Evolutionary conservation across 2,797 vertebrate genomes (phyloP).

Genomic region (Hirundo rustica): DNA sequence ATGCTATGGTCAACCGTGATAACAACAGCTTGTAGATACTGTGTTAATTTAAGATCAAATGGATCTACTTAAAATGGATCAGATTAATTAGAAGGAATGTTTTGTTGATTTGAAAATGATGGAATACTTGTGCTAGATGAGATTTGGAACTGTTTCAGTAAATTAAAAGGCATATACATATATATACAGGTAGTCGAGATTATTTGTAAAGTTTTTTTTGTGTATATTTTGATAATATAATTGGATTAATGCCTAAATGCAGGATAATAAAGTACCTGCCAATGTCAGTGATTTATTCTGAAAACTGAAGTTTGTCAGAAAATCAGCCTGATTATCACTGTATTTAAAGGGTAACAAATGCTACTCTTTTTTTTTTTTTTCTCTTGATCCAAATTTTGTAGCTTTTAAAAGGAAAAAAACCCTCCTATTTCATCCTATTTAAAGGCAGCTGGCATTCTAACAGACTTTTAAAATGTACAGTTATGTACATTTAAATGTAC

Average conservation of each 20-base stretch:
- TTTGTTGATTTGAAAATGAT: neutral
- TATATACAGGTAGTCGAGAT: neutral
- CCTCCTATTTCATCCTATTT: neutral
- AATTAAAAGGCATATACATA: neutral
- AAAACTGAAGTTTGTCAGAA: neutral
- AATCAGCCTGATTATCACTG: neutral
- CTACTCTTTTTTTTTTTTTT: neutral
- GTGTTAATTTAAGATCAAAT: neutral
- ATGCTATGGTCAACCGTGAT: neutral
- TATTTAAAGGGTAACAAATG: neutral
- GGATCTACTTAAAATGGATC: neutral
- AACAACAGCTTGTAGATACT: neutral
- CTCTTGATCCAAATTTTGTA: neutral
- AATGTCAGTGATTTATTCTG: neutral
- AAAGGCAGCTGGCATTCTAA: neutral
- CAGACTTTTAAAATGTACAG: neutral
- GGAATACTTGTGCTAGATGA: neutral
- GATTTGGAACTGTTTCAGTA: neutral
- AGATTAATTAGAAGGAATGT: neutral
- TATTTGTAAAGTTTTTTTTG: neutral
- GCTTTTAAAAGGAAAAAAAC: neutral
- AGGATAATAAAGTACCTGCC: neutral
- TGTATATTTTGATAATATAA: neutral
- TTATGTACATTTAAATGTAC: neutral
- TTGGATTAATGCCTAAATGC: neutral